Percentiles rank a stretch among this genome's conserved stretches.
phyloP scores from a whole-genome alignment of 2,797 vertebrate species.

The Bovichtus variegatus region DNA sequence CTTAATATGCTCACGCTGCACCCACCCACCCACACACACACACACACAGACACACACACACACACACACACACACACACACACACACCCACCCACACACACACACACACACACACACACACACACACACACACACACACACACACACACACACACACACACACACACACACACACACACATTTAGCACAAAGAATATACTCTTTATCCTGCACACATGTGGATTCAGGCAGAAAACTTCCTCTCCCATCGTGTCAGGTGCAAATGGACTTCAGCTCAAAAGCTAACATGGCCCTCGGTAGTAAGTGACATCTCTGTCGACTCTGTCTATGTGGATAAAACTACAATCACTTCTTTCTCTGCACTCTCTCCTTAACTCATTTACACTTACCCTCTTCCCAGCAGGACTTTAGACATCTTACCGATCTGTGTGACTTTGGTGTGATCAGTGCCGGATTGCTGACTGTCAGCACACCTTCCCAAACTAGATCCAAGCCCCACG shows the following conservation, averaged over 20 bases:
- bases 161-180: background rate
- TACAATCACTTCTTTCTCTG: constrained; percentile 62
- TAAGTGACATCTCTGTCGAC: constrained; percentile 72
- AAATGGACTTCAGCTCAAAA: constrained; percentile 74
- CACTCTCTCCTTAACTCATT: constrained; percentile 70
- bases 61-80: background rate
- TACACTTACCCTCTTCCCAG: constrained; percentile 71
- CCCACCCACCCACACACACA: background rate
- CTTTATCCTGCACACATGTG: constrained; percentile 27
- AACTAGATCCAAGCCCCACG: constrained; percentile 68
- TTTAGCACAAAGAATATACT: background rate
- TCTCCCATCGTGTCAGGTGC: constrained; percentile 73
- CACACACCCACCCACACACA: background rate
- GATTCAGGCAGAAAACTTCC: constrained; percentile 64
- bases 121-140: background rate
- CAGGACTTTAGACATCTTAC: constrained; percentile 80
- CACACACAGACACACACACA: background rate
- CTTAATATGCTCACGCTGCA: constrained; percentile 19
- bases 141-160: constrained; percentile 1
- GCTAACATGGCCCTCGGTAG: constrained; percentile 52
- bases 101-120: too few relatives aligned
- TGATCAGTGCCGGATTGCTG: constrained; percentile 78
- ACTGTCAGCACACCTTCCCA: constrained; percentile 81
- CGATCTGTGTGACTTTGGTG: constrained; percentile 77
- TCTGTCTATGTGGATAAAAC: constrained; percentile 70